Evolutionary conservation across 2,113 vertebrate species (phyloP).

Genomic region (Vimba vimba): DNA sequence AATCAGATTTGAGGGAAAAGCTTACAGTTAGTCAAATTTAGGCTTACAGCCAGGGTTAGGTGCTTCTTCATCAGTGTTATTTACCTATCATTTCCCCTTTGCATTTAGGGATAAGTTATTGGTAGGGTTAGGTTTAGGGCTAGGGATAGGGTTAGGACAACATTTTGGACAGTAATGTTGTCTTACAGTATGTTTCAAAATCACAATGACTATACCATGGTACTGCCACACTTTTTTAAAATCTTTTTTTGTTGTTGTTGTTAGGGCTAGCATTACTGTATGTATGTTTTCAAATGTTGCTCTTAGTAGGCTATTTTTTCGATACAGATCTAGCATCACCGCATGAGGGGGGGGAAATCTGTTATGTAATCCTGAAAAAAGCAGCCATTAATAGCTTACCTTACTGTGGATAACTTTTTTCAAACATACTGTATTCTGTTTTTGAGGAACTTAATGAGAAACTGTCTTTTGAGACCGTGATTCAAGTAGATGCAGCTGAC

Average conservation of each 20-base stretch:
- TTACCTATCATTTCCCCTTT: no score
- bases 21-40: no score
- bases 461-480: background rate
- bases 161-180: no score
- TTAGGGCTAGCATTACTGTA: background rate
- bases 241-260: background rate
- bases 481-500: slow-evolving; percentile 9
- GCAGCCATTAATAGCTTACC: background rate
- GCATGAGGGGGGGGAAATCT: background rate
- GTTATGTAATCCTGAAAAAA: background rate
- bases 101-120: no score
- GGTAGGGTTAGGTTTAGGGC: no score
- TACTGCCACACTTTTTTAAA: no score
- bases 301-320: background rate
- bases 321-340: background rate
- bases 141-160: no score
- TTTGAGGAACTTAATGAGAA: background rate
- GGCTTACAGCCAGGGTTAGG: no score
- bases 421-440: background rate
- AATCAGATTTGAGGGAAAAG: no score
- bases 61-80: no score
- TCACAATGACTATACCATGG: no score
- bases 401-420: background rate
- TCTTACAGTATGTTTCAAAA: no score
- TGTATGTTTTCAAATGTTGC: background rate